These are phyloP conservation scores for Barnardius zonarius DNA, from an alignment of 2,113 vertebrate genomes.

Conservation along the genomic window DNA sequence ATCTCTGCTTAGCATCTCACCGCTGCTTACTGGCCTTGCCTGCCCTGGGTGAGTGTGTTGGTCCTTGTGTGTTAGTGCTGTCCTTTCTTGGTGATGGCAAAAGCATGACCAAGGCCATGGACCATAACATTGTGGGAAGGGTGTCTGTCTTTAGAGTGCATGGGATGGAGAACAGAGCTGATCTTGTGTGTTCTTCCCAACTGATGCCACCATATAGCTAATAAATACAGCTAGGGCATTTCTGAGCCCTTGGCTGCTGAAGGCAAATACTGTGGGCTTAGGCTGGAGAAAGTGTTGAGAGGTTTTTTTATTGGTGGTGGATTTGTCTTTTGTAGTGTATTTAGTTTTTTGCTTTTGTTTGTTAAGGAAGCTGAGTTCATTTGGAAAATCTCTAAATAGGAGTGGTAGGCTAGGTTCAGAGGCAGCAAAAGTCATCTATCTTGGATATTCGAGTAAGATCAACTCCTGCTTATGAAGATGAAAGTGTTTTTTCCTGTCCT, in stretches of 20 bases:
- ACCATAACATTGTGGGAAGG: rapidly evolving
- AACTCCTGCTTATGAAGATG: background rate
- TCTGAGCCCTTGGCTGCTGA: background rate
- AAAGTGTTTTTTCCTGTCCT: background rate
- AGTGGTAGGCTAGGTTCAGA: background rate
- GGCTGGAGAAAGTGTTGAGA: background rate
- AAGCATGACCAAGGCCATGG: background rate
- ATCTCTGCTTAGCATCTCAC: background rate
- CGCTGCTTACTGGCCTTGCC: rapidly evolving
- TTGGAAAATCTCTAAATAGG: background rate
- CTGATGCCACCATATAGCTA: background rate
- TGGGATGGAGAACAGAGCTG: background rate
- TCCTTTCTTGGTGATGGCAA: background rate
- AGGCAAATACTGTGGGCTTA: background rate
- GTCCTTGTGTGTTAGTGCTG: background rate
- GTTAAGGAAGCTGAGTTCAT: background rate
- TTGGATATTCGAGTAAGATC: background rate
- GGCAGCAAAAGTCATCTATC: background rate
- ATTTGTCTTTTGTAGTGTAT: background rate
- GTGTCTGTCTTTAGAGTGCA: rapidly evolving
- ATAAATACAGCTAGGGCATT: background rate
- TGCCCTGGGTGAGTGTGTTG: background rate
- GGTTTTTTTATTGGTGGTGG: background rate
- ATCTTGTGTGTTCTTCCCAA: background rate
- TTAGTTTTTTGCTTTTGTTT: background rate